Percentiles rank a stretch among this genome's conserved stretches.
Conservation (phyloP, 2,888 invertebrate genomes). For the Hirudinaria manillensis region DNA sequence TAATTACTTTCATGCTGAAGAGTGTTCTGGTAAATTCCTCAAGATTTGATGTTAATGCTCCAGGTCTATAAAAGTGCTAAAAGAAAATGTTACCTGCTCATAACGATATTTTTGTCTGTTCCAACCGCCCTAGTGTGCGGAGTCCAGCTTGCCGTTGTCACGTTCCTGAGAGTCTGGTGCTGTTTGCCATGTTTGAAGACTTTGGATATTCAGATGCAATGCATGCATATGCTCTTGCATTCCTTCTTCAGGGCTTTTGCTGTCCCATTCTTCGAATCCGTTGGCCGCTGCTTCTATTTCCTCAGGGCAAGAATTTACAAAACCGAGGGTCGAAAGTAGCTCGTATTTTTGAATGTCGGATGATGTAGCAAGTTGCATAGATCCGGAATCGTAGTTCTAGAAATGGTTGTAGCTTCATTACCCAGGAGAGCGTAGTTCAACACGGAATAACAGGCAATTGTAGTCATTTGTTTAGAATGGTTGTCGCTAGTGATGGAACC, state of each 20-base stretch:
- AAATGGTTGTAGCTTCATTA: neutral
- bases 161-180: conserved; percentile 46
- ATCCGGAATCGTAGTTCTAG: neutral
- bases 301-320: conserved; percentile 30
- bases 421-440: neutral
- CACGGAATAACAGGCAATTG: neutral
- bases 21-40: neutral
- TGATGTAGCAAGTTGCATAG: neutral
- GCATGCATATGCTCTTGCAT: conserved; percentile 31
- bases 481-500: no score
- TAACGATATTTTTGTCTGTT: conserved; percentile 42
- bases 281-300: conserved; percentile 32
- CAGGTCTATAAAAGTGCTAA: conserved; percentile 43
- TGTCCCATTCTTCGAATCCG: conserved; percentile 35
- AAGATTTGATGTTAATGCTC: conserved; percentile 13
- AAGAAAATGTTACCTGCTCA: conserved; percentile 44
- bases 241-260: conserved; percentile 25
- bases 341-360: neutral
- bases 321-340: neutral
- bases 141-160: conserved; percentile 43
- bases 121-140: conserved; percentile 45
- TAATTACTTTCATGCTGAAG: conserved; percentile 32
- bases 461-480: neutral
- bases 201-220: conserved; percentile 35
- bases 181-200: conserved; percentile 42